A percentile compares a stretch with the other conserved stretches of the same genome.
phyloP scores from a whole-genome alignment of 1,140 invertebrate genomes.

The Drosophila simulans region DNA sequence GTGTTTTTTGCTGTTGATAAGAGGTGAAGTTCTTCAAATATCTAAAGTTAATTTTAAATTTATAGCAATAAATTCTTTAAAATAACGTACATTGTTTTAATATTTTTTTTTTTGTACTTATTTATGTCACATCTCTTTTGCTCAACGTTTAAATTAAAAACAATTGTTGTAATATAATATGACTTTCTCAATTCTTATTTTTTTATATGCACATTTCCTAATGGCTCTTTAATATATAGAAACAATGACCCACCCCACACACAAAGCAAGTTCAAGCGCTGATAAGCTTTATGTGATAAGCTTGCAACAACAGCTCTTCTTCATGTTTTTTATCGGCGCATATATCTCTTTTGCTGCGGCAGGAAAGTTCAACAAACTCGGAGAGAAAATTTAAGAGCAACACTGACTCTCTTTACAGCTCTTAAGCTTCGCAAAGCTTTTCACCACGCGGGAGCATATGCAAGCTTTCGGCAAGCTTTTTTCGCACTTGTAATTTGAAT shows the following conservation, averaged over 20 bases:
- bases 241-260: slow-evolving; percentile 16
- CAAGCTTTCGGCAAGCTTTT: slow-evolving; percentile 61
- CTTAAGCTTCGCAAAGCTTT: slow-evolving; percentile 49
- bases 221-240: neutral
- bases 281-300: slow-evolving; percentile 63
- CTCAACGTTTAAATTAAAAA: too few relatives aligned
- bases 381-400: neutral
- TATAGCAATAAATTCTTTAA: neutral
- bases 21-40: neutral
- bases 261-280: slow-evolving; percentile 49
- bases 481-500: slow-evolving; percentile 8
- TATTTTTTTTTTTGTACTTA: neutral
- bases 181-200: neutral
- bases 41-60: neutral
- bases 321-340: slow-evolving; percentile 18
- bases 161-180: too few relatives aligned
- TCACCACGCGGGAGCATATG: slow-evolving; percentile 54
- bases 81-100: neutral
- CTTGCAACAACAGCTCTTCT: slow-evolving; percentile 15
- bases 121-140: too few relatives aligned
- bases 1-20: slow-evolving; percentile 23
- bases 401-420: slow-evolving; percentile 24
- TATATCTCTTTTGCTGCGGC: slow-evolving; percentile 17
- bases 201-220: neutral
- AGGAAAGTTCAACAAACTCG: slow-evolving; percentile 61